Evolutionary conservation across 2,888 invertebrate species (phyloP).

Genomic region (Diabrotica balteata): DNA sequence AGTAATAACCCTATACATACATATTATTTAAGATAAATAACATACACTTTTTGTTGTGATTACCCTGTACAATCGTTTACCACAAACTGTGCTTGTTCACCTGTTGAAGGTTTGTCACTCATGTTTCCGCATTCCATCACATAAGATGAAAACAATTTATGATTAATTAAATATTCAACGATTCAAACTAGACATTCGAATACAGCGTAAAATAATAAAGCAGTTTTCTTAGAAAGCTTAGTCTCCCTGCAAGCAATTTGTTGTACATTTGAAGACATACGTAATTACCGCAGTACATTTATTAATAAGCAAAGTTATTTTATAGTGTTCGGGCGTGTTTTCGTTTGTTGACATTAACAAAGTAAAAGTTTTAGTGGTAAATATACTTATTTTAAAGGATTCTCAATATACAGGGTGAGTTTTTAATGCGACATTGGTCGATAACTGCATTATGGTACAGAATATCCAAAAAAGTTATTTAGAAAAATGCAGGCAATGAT

Average conservation of each 20-base stretch:
- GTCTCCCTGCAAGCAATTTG: background rate
- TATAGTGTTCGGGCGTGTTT: constrained; percentile 1
- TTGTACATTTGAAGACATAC: background rate
- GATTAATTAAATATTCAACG: constrained; percentile 15
- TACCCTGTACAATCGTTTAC: background rate
- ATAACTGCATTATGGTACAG: no score
- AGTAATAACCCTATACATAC: no score
- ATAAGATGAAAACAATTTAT: constrained; percentile 29
- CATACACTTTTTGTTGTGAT: no score
- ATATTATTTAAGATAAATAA: no score
- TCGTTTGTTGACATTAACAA: background rate
- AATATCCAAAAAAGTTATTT: no score
- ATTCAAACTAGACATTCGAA: background rate
- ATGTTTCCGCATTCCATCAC: constrained; percentile 33
- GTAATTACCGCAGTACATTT: background rate
- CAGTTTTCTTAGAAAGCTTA: constrained; percentile 4
- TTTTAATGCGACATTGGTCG: no score
- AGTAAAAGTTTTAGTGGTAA: no score
- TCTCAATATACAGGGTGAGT: no score
- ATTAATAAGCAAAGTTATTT: background rate
- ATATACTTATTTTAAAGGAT: no score
- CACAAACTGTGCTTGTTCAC: background rate
- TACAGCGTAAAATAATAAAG: constrained; percentile 1
- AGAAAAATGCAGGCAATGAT: no score
- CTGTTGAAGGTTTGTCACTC: constrained; percentile 25